Evolutionary conservation across 2,113 vertebrate genomes (phyloP), one percentile per base, ranked within the genome.

Genomic region (Plotosus lineatus): DNA sequence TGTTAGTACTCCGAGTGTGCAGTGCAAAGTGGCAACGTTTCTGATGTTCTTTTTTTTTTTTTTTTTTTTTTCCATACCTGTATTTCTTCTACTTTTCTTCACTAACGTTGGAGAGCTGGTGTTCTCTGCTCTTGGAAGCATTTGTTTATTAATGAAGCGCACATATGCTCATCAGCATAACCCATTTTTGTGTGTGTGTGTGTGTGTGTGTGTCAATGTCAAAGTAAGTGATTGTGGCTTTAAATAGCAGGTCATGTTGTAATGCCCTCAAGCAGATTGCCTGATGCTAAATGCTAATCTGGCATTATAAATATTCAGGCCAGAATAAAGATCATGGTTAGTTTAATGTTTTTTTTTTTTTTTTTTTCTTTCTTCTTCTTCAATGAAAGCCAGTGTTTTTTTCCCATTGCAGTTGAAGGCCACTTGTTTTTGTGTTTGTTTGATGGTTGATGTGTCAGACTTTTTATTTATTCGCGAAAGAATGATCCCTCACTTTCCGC

Each of bases 141-240:
- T 74, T 81, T 73, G 56, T 48, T 72, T 74, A 61, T 78, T 75
- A 79, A 28, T 6, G 26, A 61, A 79, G 60, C 36, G 61, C 51
- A 79, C 19, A 60, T 69, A 69, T 44, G 40, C 61, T 69, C 36
- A 51, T 79, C 6, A 78, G 48, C 61, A 19, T 69, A 73, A 68
- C 61, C 21, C 75, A 69, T 69, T 73, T 75, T 33, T 69, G 19
- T n/a, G n/a, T n/a, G n/a, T n/a, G n/a, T n/a, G n/a, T n/a, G n/a
- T n/a, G n/a, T n/a, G n/a, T n/a, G n/a, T n/a, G n/a, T n/a, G n/a
- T 76, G 28, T 73, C 42, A 78, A 77, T 75, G 51, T 74, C 38
- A 78, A 77, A 84, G 65, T 48, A 63, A 38, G 28, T 74, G 40
- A 6, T 55, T n/a, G 40, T 84, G 31, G 75, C 42, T 71, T 48